phyloP scores from a whole-genome alignment of 2,797 vertebrate genomes.

The Eidolon dupreanum region DNA sequence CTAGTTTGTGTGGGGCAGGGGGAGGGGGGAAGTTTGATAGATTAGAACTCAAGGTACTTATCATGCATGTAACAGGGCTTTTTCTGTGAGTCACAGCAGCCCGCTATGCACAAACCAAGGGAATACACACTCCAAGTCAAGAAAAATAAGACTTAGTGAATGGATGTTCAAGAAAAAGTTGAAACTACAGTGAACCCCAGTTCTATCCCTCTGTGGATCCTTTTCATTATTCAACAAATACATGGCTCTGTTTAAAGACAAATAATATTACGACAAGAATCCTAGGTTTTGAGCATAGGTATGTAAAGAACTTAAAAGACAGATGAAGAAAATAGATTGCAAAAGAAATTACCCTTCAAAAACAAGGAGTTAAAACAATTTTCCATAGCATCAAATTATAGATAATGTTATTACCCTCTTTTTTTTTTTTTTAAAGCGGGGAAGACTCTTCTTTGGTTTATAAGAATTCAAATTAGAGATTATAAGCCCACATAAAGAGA shows the following conservation, averaged over 20 bases:
- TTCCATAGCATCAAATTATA: neutral
- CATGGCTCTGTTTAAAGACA: neutral
- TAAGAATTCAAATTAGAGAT: slow-evolving; percentile 18
- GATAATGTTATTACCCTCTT: neutral
- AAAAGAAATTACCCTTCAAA: neutral
- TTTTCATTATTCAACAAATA: neutral
- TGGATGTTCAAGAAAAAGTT: neutral
- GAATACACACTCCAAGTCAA: neutral
- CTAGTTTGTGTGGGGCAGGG: too few relatives aligned
- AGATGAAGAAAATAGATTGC: neutral
- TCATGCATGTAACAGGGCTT: neutral
- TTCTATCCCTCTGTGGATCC: neutral
- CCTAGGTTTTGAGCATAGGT: neutral
- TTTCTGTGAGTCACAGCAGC: neutral
- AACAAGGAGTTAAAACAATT: neutral
- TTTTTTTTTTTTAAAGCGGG: neutral
- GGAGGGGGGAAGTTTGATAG: too few relatives aligned
- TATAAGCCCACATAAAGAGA: neutral
- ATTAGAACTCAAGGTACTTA: neutral
- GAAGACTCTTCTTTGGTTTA: neutral
- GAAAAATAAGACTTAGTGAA: neutral
- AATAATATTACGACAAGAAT: neutral
- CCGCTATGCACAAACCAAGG: neutral
- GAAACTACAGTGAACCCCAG: neutral
- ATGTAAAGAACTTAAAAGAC: neutral